Conservation (phyloP, 2,113 vertebrate species). For the Cephalopterus ornatus region DNA sequence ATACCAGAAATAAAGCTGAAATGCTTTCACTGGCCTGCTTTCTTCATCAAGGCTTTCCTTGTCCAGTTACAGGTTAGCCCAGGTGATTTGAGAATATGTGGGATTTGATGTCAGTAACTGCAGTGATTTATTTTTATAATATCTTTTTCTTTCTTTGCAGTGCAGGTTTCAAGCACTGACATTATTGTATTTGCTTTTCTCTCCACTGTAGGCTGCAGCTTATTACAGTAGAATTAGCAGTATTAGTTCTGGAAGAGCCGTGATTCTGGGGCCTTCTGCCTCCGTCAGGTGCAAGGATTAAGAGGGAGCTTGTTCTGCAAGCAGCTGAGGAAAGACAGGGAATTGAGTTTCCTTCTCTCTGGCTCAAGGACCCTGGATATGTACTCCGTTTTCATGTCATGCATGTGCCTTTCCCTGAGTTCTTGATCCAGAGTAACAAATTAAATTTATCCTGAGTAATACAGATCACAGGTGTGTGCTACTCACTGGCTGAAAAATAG, state of each 20-base stretch:
- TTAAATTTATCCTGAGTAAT: background rate
- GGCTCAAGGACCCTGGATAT: background rate
- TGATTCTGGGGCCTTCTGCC: background rate
- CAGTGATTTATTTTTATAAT: background rate
- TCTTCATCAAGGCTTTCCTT: background rate
- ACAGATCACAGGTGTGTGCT: background rate
- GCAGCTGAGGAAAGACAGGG: background rate
- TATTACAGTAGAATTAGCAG: background rate
- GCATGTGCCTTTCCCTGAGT: fast-evolving
- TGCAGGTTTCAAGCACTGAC: background rate
- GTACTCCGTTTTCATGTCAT: background rate
- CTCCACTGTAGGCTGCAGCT: background rate
- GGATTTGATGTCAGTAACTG: background rate
- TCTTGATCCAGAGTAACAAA: background rate
- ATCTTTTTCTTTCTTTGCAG: background rate
- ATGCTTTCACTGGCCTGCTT: background rate
- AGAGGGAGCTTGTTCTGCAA: background rate
- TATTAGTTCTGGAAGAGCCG: background rate
- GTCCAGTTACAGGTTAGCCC: background rate
- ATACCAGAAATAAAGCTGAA: background rate
- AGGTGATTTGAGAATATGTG: background rate
- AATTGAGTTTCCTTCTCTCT: background rate
- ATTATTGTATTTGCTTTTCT: background rate
- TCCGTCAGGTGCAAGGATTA: background rate
- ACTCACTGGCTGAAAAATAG: background rate